Base-by-base conservation (phyloP, 2,888 invertebrate species). In the Lithodes maja region DNA sequence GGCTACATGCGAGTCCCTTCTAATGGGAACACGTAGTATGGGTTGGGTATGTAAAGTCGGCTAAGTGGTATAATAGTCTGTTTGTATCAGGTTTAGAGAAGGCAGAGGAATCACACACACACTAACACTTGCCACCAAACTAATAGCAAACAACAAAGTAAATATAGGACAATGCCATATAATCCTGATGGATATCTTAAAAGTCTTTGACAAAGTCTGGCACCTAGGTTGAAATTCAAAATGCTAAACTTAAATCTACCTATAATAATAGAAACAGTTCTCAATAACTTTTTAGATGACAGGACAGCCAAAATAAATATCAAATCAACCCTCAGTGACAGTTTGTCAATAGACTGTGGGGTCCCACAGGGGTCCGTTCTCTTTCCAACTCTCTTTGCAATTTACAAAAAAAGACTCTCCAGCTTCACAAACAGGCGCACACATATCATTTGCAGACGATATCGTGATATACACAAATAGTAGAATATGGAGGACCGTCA, bases 141-240 rank as follows among this genome's bases (percentile, higher is more conserved):
- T n/a, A n/a, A n/a, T n/a, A n/a, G n/a, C n/a, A n/a, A n/a, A n/a
- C n/a, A n/a, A n/a, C n/a, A n/a, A n/a, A n/a, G n/a, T n/a, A n/a
- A n/a, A n/a, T n/a, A n/a, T n/a, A n/a, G n/a, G n/a, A n/a, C n/a
- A n/a, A n/a, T n/a, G n/a, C n/a, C n/a, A n/a, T n/a, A n/a, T n/a
- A n/a, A n/a, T n/a, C n/a, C n/a, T n/a, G n/a, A n/a, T n/a, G n/a
- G n/a, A n/a, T n/a, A n/a, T n/a, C n/a, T n/a, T n/a, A 54, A 84
- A 33, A 84, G 75, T n/a, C 75, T 84, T 12, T 84, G 55, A 75
- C 74, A 84, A 9, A n/a, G n/a, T n/a, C n/a, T n/a, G n/a, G n/a
- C n/a, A n/a, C 1, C 7, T 7, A 74, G 83, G 0, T 33, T 83
- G n/a, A 83, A 83, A 74, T 74, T 50, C 53, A 74, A 83, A 12